Evolutionary conservation across 2,888 invertebrate genomes (phyloP).

Genomic region (Tipula helvola): DNA sequence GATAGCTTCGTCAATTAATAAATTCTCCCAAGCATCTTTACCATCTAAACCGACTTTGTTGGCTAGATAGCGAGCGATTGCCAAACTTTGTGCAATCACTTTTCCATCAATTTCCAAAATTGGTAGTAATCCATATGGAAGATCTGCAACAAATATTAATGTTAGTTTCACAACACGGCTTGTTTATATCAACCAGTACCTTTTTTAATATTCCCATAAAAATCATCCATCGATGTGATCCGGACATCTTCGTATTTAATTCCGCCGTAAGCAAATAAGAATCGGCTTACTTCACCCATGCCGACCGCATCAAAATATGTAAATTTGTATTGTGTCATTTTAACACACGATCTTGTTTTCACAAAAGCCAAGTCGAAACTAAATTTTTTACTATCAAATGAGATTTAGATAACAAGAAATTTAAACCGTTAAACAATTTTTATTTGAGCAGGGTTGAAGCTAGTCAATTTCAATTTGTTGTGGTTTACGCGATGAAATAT

Average conservation of each 20-base stretch:
- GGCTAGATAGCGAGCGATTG: neutral
- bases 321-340: neutral
- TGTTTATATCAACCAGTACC: neutral
- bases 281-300: conserved; percentile 48
- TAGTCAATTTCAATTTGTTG: too few relatives aligned
- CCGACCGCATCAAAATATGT: conserved; percentile 48
- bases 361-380: too few relatives aligned
- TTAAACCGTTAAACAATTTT: too few relatives aligned
- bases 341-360: neutral
- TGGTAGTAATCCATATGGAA: neutral
- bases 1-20: neutral
- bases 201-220: neutral
- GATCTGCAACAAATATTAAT: neutral
- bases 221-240: conserved; percentile 34
- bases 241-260: conserved; percentile 49
- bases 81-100: neutral
- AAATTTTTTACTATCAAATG: too few relatives aligned
- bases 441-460: too few relatives aligned
- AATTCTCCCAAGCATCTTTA: neutral
- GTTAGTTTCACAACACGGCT: neutral
- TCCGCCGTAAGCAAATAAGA: conserved; percentile 46
- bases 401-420: too few relatives aligned
- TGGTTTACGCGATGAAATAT: too few relatives aligned
- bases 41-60: neutral
- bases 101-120: neutral